Evolutionary conservation across 2,797 vertebrate species (phyloP).

Genomic region (Orestias chungarensis): DNA sequence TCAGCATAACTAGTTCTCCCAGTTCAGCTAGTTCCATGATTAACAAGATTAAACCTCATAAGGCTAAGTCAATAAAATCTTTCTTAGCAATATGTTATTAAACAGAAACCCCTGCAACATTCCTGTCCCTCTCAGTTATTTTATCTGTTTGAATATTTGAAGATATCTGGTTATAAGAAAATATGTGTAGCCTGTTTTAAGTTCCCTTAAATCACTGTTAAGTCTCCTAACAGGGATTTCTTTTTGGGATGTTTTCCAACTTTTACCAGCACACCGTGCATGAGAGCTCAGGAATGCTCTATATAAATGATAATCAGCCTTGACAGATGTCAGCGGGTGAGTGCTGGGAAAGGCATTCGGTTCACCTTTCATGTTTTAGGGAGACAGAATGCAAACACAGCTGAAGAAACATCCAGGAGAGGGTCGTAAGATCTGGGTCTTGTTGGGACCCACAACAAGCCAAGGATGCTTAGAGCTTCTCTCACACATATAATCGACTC

Average conservation of each 20-base stretch:
- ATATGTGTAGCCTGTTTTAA: neutral
- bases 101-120: neutral
- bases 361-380: constrained; percentile 44
- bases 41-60: no score
- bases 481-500: constrained; percentile 17
- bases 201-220: neutral
- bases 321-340: constrained; percentile 57
- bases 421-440: constrained; percentile 33
- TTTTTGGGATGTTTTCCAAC: neutral
- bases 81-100: neutral
- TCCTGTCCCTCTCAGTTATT: neutral
- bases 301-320: constrained; percentile 29
- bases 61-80: neutral
- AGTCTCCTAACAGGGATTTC: neutral
- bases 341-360: constrained; percentile 50
- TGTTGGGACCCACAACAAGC: constrained; percentile 24
- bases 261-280: constrained; percentile 1
- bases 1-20: neutral
- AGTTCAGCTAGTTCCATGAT: no score
- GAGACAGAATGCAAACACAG: constrained; percentile 70
- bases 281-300: constrained; percentile 6
- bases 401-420: constrained; percentile 66
- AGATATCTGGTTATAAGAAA: neutral
- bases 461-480: constrained; percentile 24
- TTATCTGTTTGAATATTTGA: neutral